Percentiles rank a stretch among this genome's conserved stretches.
Conservation (phyloP, 2,797 vertebrate genomes). For the Eulemur mongoz region DNA sequence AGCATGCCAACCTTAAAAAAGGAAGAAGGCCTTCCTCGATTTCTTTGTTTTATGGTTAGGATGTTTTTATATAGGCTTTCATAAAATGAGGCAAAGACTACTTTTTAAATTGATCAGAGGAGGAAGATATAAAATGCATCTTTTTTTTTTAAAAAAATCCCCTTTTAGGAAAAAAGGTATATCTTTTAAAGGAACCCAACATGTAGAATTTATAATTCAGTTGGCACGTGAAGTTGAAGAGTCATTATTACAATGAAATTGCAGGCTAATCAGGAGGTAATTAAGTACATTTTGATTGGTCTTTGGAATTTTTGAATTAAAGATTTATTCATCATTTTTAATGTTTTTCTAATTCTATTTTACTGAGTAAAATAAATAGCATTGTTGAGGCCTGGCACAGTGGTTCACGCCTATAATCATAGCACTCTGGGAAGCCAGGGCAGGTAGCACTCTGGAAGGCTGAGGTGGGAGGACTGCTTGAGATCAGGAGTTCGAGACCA, state of each 20-base stretch:
- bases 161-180: background rate
- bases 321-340: background rate
- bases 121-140: background rate
- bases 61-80: background rate
- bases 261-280: background rate
- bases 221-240: background rate
- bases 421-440: too few relatives aligned
- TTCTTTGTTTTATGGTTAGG: background rate
- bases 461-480: too few relatives aligned
- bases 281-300: background rate
- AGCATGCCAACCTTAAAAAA: background rate
- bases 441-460: too few relatives aligned
- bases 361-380: background rate
- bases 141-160: too few relatives aligned
- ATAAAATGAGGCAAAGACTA: background rate
- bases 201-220: background rate
- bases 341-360: background rate
- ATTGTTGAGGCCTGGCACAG: background rate
- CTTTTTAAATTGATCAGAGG: background rate
- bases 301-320: background rate
- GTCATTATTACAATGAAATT: background rate
- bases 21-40: background rate
- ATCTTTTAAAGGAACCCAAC: background rate
- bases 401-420: too few relatives aligned
- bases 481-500: too few relatives aligned